These are phyloP conservation scores for Scomber japonicus DNA, from an alignment of 2,113 vertebrate species.

Conservation along the genomic window DNA sequence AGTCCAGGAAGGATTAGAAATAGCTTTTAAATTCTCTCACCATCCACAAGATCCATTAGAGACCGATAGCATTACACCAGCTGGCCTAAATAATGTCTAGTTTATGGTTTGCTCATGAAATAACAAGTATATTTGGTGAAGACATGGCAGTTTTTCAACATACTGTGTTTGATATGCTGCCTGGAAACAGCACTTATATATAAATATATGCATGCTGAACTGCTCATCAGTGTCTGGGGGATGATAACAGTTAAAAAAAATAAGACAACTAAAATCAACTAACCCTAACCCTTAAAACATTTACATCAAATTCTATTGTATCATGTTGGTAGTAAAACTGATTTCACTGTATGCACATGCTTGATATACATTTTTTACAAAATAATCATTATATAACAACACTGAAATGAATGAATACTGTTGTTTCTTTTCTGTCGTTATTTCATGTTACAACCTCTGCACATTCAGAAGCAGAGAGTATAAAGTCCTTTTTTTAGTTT, in stretches of 20 bases:
- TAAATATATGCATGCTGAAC: background rate
- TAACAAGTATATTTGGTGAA: no score
- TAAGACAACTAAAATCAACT: slow-evolving; percentile 21
- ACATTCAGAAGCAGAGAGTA: slow-evolving; percentile 28
- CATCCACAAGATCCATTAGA: slow-evolving; percentile 1
- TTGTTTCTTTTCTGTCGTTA: slow-evolving; percentile 48
- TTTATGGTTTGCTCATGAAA: background rate
- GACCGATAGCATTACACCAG: background rate
- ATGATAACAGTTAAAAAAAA: background rate
- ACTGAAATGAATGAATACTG: slow-evolving; percentile 73
- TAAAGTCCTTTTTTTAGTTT: slow-evolving; percentile 28
- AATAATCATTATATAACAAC: slow-evolving; percentile 75
- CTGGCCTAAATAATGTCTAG: background rate
- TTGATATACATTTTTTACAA: slow-evolving; percentile 84
- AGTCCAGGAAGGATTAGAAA: slow-evolving; percentile 2
- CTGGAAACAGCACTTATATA: slow-evolving; percentile 11
- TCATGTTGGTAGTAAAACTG: slow-evolving; percentile 66
- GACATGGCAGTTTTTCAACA: no score
- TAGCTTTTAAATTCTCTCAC: slow-evolving; percentile 13
- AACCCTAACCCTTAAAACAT: slow-evolving; percentile 46
- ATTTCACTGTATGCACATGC: slow-evolving; percentile 81
- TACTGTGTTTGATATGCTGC: background rate
- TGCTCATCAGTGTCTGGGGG: background rate
- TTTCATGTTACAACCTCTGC: slow-evolving; percentile 12
- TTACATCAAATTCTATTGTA: slow-evolving; percentile 57